Conservation (phyloP, 1,140 invertebrate species). For the Pseudomyrmex dendroicus region DNA sequence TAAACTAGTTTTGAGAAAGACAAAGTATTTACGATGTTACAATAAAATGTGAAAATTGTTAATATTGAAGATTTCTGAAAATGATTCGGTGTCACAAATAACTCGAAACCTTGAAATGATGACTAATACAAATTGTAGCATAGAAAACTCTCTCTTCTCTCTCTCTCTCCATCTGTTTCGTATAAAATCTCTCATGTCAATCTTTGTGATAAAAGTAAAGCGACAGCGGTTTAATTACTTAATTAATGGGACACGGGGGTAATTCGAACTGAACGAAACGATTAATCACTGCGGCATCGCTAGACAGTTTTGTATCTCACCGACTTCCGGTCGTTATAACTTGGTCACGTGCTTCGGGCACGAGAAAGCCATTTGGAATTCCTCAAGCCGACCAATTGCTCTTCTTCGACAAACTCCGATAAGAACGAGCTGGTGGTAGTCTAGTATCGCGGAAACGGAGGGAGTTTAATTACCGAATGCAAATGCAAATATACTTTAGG, state of each 20-base stretch:
- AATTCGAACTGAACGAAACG: conserved; percentile 55
- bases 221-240: conserved; percentile 68
- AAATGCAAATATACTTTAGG: conserved; percentile 81
- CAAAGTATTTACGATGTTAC: no score
- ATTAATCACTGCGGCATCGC: conserved; percentile 62
- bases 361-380: conserved; percentile 64
- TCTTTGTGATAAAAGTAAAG: conserved; percentile 29
- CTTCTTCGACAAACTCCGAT: conserved; percentile 74
- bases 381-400: conserved; percentile 62
- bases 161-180: conserved; percentile 34
- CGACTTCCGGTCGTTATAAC: conserved; percentile 61
- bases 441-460: conserved; percentile 68
- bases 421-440: conserved; percentile 68
- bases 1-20: no score
- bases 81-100: conserved; percentile 1
- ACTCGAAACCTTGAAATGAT: background rate
- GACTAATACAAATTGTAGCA: conserved; percentile 34
- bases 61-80: background rate
- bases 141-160: conserved; percentile 9
- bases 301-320: conserved; percentile 56
- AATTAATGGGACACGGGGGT: conserved; percentile 59
- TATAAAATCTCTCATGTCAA: conserved; percentile 53
- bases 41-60: no score
- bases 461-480: conserved; percentile 80
- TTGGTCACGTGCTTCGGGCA: conserved; percentile 47